Evolutionary conservation across 2,113 vertebrate species (phyloP), one percentile per base, ranked within the genome.

Genomic region (Callocephalon fimbriatum): DNA sequence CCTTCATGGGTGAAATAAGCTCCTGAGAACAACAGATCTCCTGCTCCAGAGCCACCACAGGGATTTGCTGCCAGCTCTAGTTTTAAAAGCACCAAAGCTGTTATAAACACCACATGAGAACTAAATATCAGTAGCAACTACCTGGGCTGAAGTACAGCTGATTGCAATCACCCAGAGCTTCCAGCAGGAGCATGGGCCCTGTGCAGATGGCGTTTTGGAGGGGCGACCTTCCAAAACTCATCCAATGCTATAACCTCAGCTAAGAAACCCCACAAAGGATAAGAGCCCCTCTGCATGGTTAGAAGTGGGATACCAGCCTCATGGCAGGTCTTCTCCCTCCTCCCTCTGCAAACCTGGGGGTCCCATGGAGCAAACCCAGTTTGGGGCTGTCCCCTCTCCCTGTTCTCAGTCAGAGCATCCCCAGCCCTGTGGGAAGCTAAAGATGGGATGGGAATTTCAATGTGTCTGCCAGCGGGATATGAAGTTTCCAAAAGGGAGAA

Each of bases 401-500:
- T 6, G 1, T 19, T 82, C 5, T 3, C 32, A 71, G 5, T 4
- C 7, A 0, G 65, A 90, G 70, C 73, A 62, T 18, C 76, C 63
- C 67, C 61, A 76, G 68, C 7, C 9, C 54, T 58, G 5, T 9
- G 1, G 75, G 1, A 12, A 91, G 84, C 94, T 82, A 90, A 68
- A 42, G 85, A 95, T 17, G 35, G 96, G 85, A 87, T 4, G 23
- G 32, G 92, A 95, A 94, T 96, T 93, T 86, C 92, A 93, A 98
- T 83, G 22, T 29, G 38, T 84, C 92, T 75, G 54, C 71, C 77
- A 70, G 88, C 23, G 3, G 61, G 62, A 88, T 67, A 77, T 76
- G 71, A 95, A 93, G 38, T 37, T 72, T 93, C 63, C 4, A 31
- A 95, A 97, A 83, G 62, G 42, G 66, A 86, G 42, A 6, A 10